These are phyloP conservation scores for Ctenoplectra terminalis DNA, from an alignment of 1,140 invertebrate genomes.

Conservation along the genomic window DNA sequence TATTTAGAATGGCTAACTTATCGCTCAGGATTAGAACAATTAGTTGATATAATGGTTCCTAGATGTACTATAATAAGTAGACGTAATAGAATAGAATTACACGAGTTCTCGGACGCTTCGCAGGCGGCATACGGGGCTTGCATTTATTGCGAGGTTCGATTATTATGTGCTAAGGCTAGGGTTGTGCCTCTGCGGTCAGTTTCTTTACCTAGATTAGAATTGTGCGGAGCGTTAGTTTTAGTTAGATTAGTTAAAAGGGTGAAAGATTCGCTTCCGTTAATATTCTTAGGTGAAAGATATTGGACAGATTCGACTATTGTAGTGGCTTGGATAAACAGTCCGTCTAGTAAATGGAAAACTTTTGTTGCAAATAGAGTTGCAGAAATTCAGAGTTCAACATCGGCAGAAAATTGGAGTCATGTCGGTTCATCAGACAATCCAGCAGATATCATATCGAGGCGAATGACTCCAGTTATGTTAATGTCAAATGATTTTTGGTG, in stretches of 20 bases:
- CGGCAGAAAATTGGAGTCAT: background rate
- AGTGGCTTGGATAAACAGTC: background rate
- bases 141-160: no score
- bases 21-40: background rate
- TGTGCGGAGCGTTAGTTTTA: background rate
- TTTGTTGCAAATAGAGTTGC: background rate
- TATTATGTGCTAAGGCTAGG: no score
- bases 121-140: no score
- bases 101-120: no score
- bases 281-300: background rate
- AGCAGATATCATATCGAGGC: background rate
- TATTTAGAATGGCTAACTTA: background rate
- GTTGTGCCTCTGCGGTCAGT: no score
- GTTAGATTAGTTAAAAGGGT: background rate
- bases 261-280: background rate
- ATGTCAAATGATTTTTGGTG: background rate
- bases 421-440: background rate
- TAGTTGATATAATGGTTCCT: background rate
- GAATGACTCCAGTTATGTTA: background rate
- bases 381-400: background rate
- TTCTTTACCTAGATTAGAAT: background rate
- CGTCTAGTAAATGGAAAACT: background rate
- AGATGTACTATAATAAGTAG: background rate
- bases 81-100: no score
- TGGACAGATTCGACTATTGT: slow-evolving; percentile 6